phyloP scores from a whole-genome alignment of 64 coral and sea anemone genomes.

The Montipora sp. region DNA sequence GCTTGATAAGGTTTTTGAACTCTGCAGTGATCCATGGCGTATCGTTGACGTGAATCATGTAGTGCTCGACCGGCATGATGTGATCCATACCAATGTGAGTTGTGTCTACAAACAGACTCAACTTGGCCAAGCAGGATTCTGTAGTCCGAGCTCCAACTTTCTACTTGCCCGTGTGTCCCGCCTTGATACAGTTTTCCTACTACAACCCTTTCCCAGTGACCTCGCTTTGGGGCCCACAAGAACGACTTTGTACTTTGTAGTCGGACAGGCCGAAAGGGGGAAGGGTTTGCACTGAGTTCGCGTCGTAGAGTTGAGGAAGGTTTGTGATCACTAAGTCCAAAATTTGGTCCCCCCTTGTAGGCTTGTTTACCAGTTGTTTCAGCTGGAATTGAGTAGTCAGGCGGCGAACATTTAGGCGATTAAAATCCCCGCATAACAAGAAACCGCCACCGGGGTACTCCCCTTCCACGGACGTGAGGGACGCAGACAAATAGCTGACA shows the following conservation, averaged over 20 bases:
- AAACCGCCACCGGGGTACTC: conserved; percentile 8
- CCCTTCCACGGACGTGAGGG: conserved; percentile 21
- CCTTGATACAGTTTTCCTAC: not conserved
- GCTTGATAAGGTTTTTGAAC: conserved; percentile 43
- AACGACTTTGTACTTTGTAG: conserved; percentile 51
- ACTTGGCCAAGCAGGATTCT: no score
- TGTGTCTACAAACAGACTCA: no score
- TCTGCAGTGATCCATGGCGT: conserved; percentile 28
- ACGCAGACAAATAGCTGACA: conserved; percentile 27
- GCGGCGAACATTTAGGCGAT: conserved; percentile 42
- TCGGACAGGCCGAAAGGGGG: conserved; percentile 52
- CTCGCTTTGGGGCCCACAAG: conserved; percentile 24
- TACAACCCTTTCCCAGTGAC: not conserved
- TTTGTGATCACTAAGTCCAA: conserved; percentile 46
- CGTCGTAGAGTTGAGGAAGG: conserved; percentile 31
- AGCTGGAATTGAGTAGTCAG: conserved; percentile 20
- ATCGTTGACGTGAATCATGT: not conserved
- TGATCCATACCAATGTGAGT: no score
- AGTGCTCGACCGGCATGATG: no score
- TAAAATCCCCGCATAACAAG: conserved; percentile 55
- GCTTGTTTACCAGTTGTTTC: conserved; percentile 44
- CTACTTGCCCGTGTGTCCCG: conserved; percentile 46
- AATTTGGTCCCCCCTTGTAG: conserved; percentile 14
- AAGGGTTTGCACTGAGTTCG: conserved; percentile 31
- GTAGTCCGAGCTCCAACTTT: not conserved